Percentiles rank a stretch among this genome's conserved stretches.
Conservation (phyloP, 2,113 vertebrate genomes). For the Reinhardtius hippoglossoides region DNA sequence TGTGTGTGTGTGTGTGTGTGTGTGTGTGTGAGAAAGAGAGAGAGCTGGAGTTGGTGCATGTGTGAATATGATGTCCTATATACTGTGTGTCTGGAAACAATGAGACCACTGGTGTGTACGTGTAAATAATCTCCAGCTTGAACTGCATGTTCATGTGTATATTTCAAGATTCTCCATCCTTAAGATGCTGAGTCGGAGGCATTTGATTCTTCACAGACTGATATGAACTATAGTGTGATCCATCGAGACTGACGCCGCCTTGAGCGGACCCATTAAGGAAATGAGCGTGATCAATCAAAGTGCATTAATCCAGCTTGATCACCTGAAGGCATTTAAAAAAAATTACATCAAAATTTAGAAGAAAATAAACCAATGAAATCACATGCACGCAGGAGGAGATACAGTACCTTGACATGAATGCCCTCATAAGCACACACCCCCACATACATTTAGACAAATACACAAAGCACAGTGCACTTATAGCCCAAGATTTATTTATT, state of each 20-base stretch:
- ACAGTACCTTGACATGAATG: background rate
- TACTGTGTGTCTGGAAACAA: background rate
- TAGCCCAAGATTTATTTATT: background rate
- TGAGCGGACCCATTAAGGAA: slow-evolving; percentile 63
- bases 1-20: background rate
- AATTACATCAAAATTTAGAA: background rate
- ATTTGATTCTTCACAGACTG: slow-evolving; percentile 41
- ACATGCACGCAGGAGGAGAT: background rate
- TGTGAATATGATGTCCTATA: background rate
- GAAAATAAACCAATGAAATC: background rate
- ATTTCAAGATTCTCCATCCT: slow-evolving; percentile 7
- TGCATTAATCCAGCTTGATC: slow-evolving; percentile 52
- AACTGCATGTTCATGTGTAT: background rate
- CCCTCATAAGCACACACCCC: background rate
- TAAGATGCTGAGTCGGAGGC: slow-evolving; percentile 30
- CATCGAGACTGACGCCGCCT: slow-evolving; percentile 30
- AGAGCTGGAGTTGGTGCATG: background rate
- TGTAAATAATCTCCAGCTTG: slow-evolving; percentile 21
- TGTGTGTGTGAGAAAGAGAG: background rate
- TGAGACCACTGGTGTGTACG: background rate
- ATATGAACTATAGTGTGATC: slow-evolving; percentile 15
- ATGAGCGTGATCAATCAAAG: slow-evolving; percentile 68
- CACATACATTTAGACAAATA: background rate
- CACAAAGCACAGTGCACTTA: background rate
- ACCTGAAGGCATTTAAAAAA: slow-evolving; percentile 33